Evolutionary conservation across 2,888 invertebrate species (phyloP).

Genomic region (Linhomoeus sp.): DNA sequence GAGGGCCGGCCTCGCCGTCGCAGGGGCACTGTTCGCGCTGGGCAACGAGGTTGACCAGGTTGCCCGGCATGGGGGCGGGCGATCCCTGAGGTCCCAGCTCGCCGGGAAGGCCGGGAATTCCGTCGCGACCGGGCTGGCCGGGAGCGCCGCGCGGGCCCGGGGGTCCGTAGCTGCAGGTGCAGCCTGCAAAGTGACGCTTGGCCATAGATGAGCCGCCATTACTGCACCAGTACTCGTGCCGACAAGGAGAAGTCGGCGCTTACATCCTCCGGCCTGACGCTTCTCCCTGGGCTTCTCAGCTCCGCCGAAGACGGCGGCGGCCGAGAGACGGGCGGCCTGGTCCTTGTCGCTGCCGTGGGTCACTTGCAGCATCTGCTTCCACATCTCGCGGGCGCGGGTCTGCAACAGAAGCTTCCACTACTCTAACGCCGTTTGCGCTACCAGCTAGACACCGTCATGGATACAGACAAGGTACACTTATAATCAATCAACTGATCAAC

Average conservation of each 20-base stretch:
- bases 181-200: conserved; percentile 11
- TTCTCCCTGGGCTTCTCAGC: no score
- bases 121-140: conserved; percentile 17
- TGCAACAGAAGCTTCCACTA: conserved; percentile 5
- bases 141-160: conserved; percentile 20
- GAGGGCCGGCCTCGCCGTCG: conserved; percentile 20
- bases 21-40: conserved; percentile 21
- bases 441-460: no score
- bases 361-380: conserved; percentile 26
- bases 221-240: no score
- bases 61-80: not conserved
- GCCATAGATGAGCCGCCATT: no score
- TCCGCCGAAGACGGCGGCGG: no score
- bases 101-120: conserved; percentile 8
- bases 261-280: no score
- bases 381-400: conserved; percentile 25
- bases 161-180: conserved; percentile 23
- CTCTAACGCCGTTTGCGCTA: not conserved
- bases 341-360: conserved; percentile 16
- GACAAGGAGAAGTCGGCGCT: no score
- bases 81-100: not conserved
- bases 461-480: no score
- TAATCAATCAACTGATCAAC: no score
- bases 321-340: conserved; percentile 6
- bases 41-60: not conserved